Percentiles rank a stretch among this genome's conserved stretches.
These are phyloP conservation scores for Hypothenemus hampei DNA, from an alignment of 1,140 invertebrate genomes.

Conservation along the genomic window DNA sequence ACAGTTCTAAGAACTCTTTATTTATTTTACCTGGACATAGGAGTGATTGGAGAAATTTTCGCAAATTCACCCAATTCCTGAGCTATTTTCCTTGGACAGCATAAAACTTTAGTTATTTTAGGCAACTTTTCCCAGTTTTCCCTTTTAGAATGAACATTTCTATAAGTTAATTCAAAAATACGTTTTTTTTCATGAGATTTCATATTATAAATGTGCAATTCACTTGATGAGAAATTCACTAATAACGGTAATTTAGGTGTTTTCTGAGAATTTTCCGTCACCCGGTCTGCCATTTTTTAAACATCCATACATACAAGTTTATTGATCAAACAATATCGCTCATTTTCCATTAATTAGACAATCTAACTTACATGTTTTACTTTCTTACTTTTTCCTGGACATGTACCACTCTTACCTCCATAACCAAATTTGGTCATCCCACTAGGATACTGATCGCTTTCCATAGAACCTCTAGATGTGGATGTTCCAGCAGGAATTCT, in stretches of 20 bases:
- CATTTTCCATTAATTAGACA: background rate
- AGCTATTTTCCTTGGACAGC: background rate
- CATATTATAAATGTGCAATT: background rate
- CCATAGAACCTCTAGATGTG: too few relatives aligned
- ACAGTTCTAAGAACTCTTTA: background rate
- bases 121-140: background rate
- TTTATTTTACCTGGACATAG: conserved; percentile 31
- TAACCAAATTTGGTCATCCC: too few relatives aligned
- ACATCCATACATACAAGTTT: background rate
- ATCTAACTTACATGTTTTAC: background rate
- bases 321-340: background rate
- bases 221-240: too few relatives aligned
- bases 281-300: background rate
- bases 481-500: too few relatives aligned
- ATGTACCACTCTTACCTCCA: too few relatives aligned
- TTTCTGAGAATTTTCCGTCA: too few relatives aligned
- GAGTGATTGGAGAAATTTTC: conserved; percentile 24
- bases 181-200: too few relatives aligned
- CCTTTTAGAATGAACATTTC: background rate
- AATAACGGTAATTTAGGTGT: too few relatives aligned
- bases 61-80: conserved; percentile 16
- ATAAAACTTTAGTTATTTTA: background rate
- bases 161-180: background rate
- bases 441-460: too few relatives aligned
- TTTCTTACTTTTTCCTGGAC: background rate